Conservation (phyloP, 1,140 invertebrate genomes). For the Ceratina calcarata region DNA sequence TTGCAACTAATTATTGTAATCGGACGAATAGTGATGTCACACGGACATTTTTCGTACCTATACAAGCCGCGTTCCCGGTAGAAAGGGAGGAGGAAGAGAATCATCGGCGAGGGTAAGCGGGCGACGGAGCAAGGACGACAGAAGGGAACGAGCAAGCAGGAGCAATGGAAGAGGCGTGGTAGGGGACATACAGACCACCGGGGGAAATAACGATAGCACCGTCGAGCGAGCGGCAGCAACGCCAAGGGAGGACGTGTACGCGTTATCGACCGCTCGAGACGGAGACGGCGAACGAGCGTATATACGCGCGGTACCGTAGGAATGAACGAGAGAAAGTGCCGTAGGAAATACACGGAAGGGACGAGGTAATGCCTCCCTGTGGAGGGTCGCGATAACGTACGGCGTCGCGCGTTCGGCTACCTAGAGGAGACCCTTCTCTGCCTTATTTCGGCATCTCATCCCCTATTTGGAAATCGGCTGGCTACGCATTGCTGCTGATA, state of each 20-base stretch:
- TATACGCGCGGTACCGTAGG: conserved; percentile 23
- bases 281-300: conserved; percentile 61
- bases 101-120: conserved; percentile 37
- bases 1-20: no score
- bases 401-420: conserved; percentile 42
- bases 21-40: conserved; percentile 26
- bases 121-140: conserved; percentile 46
- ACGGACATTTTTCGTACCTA: conserved; percentile 17
- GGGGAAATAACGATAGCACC: conserved; percentile 70
- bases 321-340: conserved; percentile 36
- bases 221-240: conserved; percentile 59
- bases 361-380: conserved; percentile 48
- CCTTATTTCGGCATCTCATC: conserved; percentile 39
- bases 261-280: conserved; percentile 72
- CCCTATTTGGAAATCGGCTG: conserved; percentile 35
- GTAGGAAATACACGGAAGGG: conserved; percentile 60
- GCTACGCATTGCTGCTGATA: conserved; percentile 5
- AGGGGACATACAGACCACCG: conserved; percentile 59
- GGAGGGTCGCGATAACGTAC: conserved; percentile 60
- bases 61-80: not conserved
- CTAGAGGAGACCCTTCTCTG: conserved; percentile 40
- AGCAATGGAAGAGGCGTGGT: conserved; percentile 33
- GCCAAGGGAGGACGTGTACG: conserved; percentile 68
- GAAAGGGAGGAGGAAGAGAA: not conserved
- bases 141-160: conserved; percentile 39